Evolutionary conservation across 2,888 invertebrate genomes (phyloP).

Genomic region (Oligia latruncula): DNA sequence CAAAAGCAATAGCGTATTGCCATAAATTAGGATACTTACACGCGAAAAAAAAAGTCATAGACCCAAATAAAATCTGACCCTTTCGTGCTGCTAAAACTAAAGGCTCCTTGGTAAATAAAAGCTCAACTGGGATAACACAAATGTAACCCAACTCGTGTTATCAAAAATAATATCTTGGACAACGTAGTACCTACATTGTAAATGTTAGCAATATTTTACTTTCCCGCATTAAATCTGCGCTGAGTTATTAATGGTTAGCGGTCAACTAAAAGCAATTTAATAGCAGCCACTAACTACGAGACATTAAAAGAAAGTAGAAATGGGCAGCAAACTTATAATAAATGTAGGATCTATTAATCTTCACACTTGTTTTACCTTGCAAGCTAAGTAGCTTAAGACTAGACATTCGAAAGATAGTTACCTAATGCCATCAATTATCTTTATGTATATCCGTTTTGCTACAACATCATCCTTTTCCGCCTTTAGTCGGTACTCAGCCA

Average conservation of each 20-base stretch:
- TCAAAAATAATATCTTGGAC: conserved; percentile 42
- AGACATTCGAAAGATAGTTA: neutral
- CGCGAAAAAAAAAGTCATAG: conserved; percentile 1
- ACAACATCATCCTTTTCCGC: neutral
- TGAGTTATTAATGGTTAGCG: conserved; percentile 63
- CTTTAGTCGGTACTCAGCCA: neutral
- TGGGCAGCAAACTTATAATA: conserved; percentile 47
- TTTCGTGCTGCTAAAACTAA: conserved; percentile 1
- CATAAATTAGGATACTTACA: neutral
- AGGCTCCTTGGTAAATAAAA: conserved; percentile 15
- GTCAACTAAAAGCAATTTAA: conserved; percentile 66
- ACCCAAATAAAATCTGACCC: conserved; percentile 21
- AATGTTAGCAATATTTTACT: conserved; percentile 58
- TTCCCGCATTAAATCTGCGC: conserved; percentile 62
- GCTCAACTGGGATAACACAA: conserved; percentile 10
- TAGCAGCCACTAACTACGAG: conserved; percentile 60
- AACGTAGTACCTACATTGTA: conserved; percentile 43
- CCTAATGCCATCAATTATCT: conserved; percentile 20
- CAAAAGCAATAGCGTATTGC: neutral
- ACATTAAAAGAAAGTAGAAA: conserved; percentile 64
- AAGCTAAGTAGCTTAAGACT: conserved; percentile 24
- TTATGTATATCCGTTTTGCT: neutral
- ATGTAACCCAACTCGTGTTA: conserved; percentile 15
- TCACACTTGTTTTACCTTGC: conserved; percentile 12
- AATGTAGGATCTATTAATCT: conserved; percentile 49